Base-by-base conservation (phyloP, 2,113 vertebrate genomes). In the Tonatia bakeri region DNA sequence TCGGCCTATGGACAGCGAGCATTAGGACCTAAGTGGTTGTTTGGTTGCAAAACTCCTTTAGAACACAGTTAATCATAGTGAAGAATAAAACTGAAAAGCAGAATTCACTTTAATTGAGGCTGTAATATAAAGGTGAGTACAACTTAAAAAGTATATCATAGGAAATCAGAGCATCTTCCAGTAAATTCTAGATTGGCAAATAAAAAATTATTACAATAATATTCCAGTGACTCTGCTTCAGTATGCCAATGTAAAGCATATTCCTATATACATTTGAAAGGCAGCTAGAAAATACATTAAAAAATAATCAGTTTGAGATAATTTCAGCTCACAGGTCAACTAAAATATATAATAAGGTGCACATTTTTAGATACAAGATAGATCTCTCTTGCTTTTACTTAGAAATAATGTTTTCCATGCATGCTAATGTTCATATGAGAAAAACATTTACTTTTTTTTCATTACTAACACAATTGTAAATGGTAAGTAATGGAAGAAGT, bases 361-460 rank as follows among this genome's bases (percentile, higher is more conserved):
- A 95, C 33, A 28, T 75, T 15, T 91, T 84, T 26, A 91, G 19
- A 79, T 10, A 77, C 4, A 76, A 82, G 69, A 45, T 69, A 70
- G 56, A 24, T 26, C 50, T 94, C 28, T 73, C 77, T 92, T 72
- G 6, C 20, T 86, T 92, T 92, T 84, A 91, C 28, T 80, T 76
- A 90, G 65, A 90, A 92, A 73, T 86, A 92, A 15, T n/a, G 45
- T 84, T 82, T 81, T 80, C 36, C 65, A 65, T 6, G 24, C 31
- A 70, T 94, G 85, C 33, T 84, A 86, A 92, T 50, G 43, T 45
- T 86, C 75, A 65, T 56, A 83, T 56, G 79, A 95, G 91, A 87
- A 96, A 75, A 24, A 56, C 12, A 59, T n/a, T 79, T 82, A 87
- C 26, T 50, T 47, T 87, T 72, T 72, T 93, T 31, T 50, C 12